A percentile compares a stretch with the other conserved stretches of the same genome.
phyloP scores from a whole-genome alignment of 2,113 vertebrate genomes.

The Dicrurus megarhynchus region DNA sequence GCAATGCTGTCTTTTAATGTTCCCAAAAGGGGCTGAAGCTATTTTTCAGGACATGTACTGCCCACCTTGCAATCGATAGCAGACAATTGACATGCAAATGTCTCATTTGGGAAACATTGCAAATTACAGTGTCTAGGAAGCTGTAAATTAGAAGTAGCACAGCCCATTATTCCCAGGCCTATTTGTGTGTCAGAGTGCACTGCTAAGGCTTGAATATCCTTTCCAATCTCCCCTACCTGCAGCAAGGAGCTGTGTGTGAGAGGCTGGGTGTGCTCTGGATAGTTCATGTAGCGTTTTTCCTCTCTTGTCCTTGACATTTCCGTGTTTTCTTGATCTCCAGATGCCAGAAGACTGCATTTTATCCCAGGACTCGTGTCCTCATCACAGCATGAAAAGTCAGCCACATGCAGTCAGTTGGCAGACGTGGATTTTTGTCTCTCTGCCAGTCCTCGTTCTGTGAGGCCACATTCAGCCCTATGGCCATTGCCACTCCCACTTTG shows the following conservation, averaged over 20 bases:
- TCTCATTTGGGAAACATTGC: conserved; percentile 16
- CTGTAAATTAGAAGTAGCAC: background rate
- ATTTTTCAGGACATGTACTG: background rate
- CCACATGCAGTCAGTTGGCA: accelerated
- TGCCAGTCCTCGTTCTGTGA: background rate
- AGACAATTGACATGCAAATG: background rate
- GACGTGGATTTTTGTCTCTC: background rate
- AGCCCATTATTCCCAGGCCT: background rate
- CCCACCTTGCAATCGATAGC: background rate
- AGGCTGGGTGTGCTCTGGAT: background rate
- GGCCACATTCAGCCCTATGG: background rate
- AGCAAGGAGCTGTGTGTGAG: background rate
- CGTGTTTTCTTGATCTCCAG: background rate
- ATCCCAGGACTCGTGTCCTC: background rate
- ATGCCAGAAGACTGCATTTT: background rate
- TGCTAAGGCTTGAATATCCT: background rate
- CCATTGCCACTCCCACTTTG: background rate
- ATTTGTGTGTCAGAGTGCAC: background rate
- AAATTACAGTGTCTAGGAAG: background rate
- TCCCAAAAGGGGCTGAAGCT: background rate
- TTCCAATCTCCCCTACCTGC: background rate
- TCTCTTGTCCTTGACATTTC: background rate
- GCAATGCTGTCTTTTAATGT: background rate
- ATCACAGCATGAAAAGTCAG: background rate
- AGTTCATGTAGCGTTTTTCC: background rate